Conservation (phyloP, 2,888 invertebrate species). For the Caenorhabditis zanzibari region DNA sequence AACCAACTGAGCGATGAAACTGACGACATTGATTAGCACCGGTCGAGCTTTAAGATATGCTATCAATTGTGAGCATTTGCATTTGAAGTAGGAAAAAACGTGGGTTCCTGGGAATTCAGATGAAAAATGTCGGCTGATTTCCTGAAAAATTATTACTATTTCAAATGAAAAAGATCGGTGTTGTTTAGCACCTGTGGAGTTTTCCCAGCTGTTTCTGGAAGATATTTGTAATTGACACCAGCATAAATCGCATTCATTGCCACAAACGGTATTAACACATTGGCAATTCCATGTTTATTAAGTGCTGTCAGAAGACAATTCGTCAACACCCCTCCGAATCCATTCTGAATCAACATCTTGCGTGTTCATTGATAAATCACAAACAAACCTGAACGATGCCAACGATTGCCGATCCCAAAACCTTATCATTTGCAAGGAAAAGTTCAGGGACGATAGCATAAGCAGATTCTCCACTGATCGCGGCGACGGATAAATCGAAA, state of each 20-base stretch:
- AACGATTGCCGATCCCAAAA: constrained; percentile 79
- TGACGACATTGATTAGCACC: constrained; percentile 37
- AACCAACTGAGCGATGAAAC: constrained; percentile 41
- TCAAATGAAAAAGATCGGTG: neutral
- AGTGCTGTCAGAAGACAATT: constrained; percentile 75
- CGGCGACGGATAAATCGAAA: constrained; percentile 79
- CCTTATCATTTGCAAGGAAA: constrained; percentile 78
- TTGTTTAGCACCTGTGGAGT: constrained; percentile 67
- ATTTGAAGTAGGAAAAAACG: constrained; percentile 33
- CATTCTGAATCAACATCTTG: constrained; percentile 70
- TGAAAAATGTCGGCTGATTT: constrained; percentile 67
- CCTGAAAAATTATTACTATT: constrained; percentile 45
- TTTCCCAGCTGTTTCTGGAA: constrained; percentile 78
- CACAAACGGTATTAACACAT: constrained; percentile 77
- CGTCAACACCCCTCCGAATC: constrained; percentile 79
- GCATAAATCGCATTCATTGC: constrained; percentile 76
- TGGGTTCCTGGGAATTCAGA: constrained; percentile 55
- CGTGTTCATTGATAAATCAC: constrained; percentile 23
- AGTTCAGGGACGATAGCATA: constrained; percentile 80
- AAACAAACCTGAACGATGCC: constrained; percentile 77
- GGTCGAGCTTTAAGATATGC: constrained; percentile 29
- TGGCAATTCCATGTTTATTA: constrained; percentile 71
- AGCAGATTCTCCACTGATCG: constrained; percentile 79
- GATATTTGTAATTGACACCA: constrained; percentile 64
- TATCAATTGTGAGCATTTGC: constrained; percentile 18